These are phyloP conservation scores for Sarcophaga bullata DNA, from an alignment of 1,140 invertebrate species.

Conservation along the genomic window DNA sequence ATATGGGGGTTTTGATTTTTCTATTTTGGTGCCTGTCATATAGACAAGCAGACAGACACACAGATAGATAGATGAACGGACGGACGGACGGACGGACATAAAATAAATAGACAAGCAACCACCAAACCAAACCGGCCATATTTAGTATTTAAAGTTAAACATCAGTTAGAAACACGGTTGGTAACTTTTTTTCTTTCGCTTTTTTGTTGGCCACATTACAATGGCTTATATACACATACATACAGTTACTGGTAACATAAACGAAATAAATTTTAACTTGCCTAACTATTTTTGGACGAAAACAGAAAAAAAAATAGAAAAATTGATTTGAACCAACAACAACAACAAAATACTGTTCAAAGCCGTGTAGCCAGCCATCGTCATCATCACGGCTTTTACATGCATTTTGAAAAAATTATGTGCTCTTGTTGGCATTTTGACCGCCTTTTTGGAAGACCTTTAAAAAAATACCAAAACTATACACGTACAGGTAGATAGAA, in stretches of 20 bases:
- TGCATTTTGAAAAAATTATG: no score
- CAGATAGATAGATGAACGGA: background rate
- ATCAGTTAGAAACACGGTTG: no score
- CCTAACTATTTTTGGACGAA: conserved; percentile 12
- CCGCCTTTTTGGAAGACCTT: conserved; percentile 17
- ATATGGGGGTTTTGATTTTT: background rate
- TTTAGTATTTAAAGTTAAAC: conserved; percentile 14
- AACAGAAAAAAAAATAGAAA: no score
- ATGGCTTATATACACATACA: background rate
- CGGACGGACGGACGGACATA: background rate
- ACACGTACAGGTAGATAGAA: background rate
- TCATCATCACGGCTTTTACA: background rate
- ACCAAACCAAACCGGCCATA: background rate
- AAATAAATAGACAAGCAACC: no score
- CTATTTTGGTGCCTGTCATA: background rate
- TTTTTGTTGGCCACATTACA: no score
- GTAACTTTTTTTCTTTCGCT: no score
- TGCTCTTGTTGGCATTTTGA: conserved; percentile 17
- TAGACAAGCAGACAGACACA: background rate
- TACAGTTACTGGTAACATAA: background rate
- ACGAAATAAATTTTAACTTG: conserved; percentile 5
- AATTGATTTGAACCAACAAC: no score
- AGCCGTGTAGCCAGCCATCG: background rate
- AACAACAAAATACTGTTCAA: background rate
- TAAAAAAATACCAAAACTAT: background rate